These are phyloP conservation scores for Uloborus plumipes DNA, from an alignment of 2,888 invertebrate genomes.

Conservation along the genomic window DNA sequence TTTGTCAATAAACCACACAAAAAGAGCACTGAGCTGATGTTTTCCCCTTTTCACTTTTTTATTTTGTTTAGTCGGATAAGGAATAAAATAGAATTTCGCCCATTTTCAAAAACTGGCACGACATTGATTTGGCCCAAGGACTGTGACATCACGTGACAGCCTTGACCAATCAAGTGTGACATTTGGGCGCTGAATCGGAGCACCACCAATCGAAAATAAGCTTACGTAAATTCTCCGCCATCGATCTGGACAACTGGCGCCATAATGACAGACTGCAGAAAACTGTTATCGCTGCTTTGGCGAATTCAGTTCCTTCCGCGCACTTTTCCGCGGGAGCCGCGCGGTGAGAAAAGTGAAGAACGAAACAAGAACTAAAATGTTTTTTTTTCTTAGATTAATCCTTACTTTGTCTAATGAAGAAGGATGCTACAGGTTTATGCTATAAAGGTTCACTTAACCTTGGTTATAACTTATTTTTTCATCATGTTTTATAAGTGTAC, in stretches of 20 bases:
- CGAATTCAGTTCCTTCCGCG: not conserved
- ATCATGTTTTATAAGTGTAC: no score
- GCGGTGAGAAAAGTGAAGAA: no score
- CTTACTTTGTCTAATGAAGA: no score
- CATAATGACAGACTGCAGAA: not conserved
- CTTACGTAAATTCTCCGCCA: conserved; percentile 36
- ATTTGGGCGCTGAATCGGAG: conserved; percentile 20
- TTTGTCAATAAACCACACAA: no score
- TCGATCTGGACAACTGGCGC: conserved; percentile 25
- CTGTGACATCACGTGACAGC: conserved; percentile 46
- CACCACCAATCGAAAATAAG: conserved; percentile 30
- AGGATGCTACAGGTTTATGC: no score
- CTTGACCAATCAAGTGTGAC: conserved; percentile 55
- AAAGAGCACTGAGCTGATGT: no score
- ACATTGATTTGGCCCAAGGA: conserved; percentile 58
- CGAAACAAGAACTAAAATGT: no score
- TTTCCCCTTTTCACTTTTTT: no score
- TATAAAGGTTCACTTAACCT: no score
- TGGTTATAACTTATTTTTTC: no score
- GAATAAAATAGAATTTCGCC: conserved; percentile 19
- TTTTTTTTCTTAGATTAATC: no score
- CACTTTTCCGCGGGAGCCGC: no score
- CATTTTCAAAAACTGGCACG: conserved; percentile 49
- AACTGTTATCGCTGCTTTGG: conserved; percentile 24
- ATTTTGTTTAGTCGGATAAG: not conserved